A percentile compares a stretch with the other conserved stretches of the same genome.
Evolutionary conservation across 2,888 invertebrate species (phyloP).

Genomic region (Xestia c-nigrum): DNA sequence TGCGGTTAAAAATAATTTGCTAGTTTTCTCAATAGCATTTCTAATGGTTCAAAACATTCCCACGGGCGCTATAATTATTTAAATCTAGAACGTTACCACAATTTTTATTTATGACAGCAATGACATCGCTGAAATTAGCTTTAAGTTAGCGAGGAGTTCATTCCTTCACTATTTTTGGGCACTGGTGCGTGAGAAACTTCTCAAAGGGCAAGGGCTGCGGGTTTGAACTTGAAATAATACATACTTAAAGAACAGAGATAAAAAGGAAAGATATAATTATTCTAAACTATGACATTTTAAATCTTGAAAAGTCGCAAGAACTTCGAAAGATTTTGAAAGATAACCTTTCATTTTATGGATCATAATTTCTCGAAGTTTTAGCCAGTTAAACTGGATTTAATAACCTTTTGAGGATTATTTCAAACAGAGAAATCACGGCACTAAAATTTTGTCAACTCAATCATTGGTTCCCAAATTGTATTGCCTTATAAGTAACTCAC

Average conservation of each 20-base stretch:
- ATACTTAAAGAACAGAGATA: not conserved
- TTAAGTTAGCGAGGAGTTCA: conserved; percentile 12
- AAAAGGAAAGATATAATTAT: not conserved
- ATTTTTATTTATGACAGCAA: conserved; percentile 25
- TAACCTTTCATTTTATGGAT: conserved; percentile 9
- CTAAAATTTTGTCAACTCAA: conserved; percentile 9
- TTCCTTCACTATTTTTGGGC: not conserved
- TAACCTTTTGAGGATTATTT: conserved; percentile 1
- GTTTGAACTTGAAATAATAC: not conserved
- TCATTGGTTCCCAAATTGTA: not conserved
- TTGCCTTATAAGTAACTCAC: not conserved
- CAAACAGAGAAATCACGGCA: not conserved
- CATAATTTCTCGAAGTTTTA: conserved; percentile 21
- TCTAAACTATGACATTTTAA: conserved; percentile 15
- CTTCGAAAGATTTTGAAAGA: conserved; percentile 4
- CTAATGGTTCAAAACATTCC: conserved; percentile 10
- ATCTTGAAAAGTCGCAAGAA: not conserved
- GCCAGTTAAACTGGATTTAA: conserved; percentile 1
- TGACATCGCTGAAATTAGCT: conserved; percentile 8
- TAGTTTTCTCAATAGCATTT: not conserved
- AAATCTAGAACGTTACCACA: conserved; percentile 2
- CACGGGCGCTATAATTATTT: conserved; percentile 11
- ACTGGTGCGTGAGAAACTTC: not conserved
- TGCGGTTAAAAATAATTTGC: conserved; percentile 3
- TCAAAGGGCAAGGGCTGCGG: not conserved